Percentiles rank a stretch among this genome's conserved stretches.
Evolutionary conservation across 2,888 invertebrate genomes (phyloP).

Genomic region (Spatulosminthurus flaviceps): DNA sequence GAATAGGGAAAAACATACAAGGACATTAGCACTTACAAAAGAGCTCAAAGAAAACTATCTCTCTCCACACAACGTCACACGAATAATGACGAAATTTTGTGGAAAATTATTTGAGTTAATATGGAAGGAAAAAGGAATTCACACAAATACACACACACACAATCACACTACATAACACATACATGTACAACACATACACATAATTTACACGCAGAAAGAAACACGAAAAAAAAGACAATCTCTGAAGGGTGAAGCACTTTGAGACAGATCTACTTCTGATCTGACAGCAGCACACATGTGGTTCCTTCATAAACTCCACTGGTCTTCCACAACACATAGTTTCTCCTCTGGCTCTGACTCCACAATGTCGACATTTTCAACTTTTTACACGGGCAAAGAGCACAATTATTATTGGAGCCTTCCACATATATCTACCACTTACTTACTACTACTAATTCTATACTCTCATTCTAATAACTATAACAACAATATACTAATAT

Average conservation of each 20-base stretch:
- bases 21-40: too few relatives aligned
- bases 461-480: too few relatives aligned
- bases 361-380: slow-evolving; percentile 31
- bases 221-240: background rate
- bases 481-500: too few relatives aligned
- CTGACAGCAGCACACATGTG: slow-evolving; percentile 11
- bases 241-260: slow-evolving; percentile 35
- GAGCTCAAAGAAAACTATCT: too few relatives aligned
- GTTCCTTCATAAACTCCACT: slow-evolving; percentile 22
- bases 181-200: slow-evolving; percentile 7
- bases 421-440: too few relatives aligned
- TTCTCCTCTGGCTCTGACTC: background rate
- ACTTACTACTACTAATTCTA: too few relatives aligned
- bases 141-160: background rate
- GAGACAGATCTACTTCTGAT: slow-evolving; percentile 33
- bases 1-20: too few relatives aligned
- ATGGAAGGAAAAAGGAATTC: background rate
- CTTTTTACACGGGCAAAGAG: slow-evolving; percentile 33
- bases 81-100: too few relatives aligned
- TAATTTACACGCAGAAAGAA: too few relatives aligned
- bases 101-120: too few relatives aligned
- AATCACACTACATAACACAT: background rate
- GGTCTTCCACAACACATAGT: background rate
- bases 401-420: slow-evolving; percentile 37
- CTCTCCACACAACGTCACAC: too few relatives aligned